Conservation (phyloP, 2,888 invertebrate species). For the Rutpela maculata region DNA sequence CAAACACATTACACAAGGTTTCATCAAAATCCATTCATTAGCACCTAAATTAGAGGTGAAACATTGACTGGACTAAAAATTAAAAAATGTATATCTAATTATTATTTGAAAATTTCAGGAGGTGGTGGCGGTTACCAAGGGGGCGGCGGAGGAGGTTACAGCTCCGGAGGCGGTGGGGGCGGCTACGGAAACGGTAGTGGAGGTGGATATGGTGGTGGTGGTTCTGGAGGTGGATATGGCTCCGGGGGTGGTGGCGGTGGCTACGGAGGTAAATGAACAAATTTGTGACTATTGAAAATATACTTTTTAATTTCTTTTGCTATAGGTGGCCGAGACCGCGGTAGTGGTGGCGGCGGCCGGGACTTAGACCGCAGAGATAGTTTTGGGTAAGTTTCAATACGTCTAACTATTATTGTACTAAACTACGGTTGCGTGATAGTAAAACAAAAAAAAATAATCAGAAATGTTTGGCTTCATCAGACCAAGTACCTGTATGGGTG, state of each 20-base stretch:
- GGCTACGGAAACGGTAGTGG: slow-evolving; percentile 71
- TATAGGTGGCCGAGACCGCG: slow-evolving; percentile 73
- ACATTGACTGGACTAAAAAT: too few species aligned
- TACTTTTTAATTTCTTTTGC: slow-evolving; percentile 8
- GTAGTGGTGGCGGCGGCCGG: slow-evolving; percentile 75
- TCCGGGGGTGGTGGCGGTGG: slow-evolving; percentile 60
- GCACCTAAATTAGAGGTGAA: too few species aligned
- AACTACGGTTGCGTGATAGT: slow-evolving; percentile 18
- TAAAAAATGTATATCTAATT: neutral
- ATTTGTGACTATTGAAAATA: slow-evolving; percentile 32
- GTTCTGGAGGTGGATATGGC: slow-evolving; percentile 68
- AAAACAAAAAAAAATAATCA: slow-evolving; percentile 1
- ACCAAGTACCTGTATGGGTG: slow-evolving; percentile 5
- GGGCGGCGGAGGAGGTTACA: slow-evolving; percentile 52
- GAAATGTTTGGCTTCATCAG: slow-evolving; percentile 24
- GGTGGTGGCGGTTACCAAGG: slow-evolving; percentile 54
- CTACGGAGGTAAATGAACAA: slow-evolving; percentile 57
- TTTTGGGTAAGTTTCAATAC: slow-evolving; percentile 76
- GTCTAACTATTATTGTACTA: slow-evolving; percentile 33
- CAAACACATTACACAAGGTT: too few species aligned
- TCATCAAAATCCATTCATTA: too few species aligned
- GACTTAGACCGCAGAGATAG: slow-evolving; percentile 77
- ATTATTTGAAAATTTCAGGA: slow-evolving; percentile 22
- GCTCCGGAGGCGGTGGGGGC: slow-evolving; percentile 65
- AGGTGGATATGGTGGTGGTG: slow-evolving; percentile 69